Evolutionary conservation across 1,140 invertebrate genomes (phyloP), one percentile per base, ranked within the genome.

Genomic region (Drosophila ironensis): DNA sequence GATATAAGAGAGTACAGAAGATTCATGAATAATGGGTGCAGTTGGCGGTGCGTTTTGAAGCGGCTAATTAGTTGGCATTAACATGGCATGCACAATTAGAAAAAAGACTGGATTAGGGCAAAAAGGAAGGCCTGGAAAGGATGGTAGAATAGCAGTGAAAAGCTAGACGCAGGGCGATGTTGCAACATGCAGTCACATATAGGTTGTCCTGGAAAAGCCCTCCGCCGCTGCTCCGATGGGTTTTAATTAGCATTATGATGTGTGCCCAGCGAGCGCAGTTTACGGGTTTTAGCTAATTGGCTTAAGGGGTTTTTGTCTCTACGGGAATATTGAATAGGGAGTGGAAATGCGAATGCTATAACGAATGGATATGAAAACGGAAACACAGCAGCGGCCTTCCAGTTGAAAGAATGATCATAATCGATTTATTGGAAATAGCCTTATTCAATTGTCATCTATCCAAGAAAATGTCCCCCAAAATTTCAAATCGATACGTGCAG

Each of bases 31-130:
- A 59, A 72, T 64, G 54, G 69, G 69, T 72, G 69, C 69, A 72
- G 68, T 72, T 72, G 68, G 68, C 68, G 69, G 69, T 72, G 69
- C 69, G 59, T 72, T 72, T 60, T 71, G 66, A 72, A 72, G 69
- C 69, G 40, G 56, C 67, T 71, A 71, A 71, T 71, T 54, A 71
- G 67, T 71, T 71, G 67, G 67, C 53, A 71, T 70, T 71, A 71
- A 61, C 68, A 71, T 64, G 28, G 60, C 60, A 64, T 64, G 60
- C 60, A 64, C 60, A 64, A 63, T 63, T 64, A 63, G 59, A 63
- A 63, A 63, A 40, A 47, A 64, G 56, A 63, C 17, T 35, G 57
- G 41, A 63, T 47, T 40, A 63, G 33, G 33, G 16, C 12, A 6
- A 37, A 16, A 17, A 12, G 41, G 22, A 16, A 1, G 12, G 7